phyloP scores from a whole-genome alignment of 2,888 invertebrate genomes.

The Xylota segnis region DNA sequence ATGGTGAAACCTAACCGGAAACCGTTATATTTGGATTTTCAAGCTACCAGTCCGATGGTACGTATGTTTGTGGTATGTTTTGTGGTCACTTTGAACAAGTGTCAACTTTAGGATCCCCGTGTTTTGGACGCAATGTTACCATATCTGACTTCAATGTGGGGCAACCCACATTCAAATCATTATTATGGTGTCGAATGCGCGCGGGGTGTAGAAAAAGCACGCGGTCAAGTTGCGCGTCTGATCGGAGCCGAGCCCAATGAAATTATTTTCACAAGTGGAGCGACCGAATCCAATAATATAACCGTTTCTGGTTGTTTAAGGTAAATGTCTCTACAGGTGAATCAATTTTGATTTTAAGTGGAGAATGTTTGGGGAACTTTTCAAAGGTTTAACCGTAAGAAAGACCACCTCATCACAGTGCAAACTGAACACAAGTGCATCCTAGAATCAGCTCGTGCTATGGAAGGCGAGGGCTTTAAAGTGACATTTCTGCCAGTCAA shows the following conservation, averaged over 20 bases:
- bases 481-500: constrained; percentile 98
- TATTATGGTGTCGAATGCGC: constrained; percentile 99
- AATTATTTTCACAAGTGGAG: constrained; percentile 99
- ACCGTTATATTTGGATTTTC: constrained; percentile 95
- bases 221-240: constrained; percentile 94
- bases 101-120: constrained; percentile 92
- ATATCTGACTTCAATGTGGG: constrained; percentile 94
- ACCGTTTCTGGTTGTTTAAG: constrained; percentile 98
- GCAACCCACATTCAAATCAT: constrained; percentile 99
- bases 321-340: constrained; percentile 40
- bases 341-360: not conserved
- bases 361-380: not conserved
- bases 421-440: constrained; percentile 99
- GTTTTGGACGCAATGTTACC: constrained; percentile 99
- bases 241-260: constrained; percentile 98
- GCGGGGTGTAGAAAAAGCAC: constrained; percentile 96
- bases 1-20: too few relatives aligned
- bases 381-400: constrained; percentile 93
- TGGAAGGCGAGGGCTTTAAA: constrained; percentile 97
- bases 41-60: constrained; percentile 98
- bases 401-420: constrained; percentile 97
- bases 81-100: not conserved
- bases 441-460: constrained; percentile 96
- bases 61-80: constrained; percentile 67
- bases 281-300: constrained; percentile 99